These are phyloP conservation scores for Spilosoma lubricipeda DNA, from an alignment of 2,888 invertebrate genomes.

Conservation along the genomic window DNA sequence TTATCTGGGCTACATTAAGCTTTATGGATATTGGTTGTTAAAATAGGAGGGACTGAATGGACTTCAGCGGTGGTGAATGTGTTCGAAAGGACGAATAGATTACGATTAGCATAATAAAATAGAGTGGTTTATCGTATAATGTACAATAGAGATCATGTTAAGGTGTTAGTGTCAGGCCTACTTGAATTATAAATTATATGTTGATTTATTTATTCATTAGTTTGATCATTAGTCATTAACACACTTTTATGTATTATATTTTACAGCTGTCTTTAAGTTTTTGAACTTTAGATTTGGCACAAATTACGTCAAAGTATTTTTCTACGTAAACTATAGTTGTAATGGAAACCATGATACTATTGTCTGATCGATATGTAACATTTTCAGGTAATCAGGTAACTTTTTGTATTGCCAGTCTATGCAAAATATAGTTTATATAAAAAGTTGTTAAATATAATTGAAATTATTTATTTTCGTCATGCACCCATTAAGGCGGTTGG, in stretches of 20 bases:
- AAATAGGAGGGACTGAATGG: conserved; percentile 40
- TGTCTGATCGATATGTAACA: neutral
- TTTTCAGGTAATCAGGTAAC: too few relatives aligned
- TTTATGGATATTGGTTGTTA: conserved; percentile 53
- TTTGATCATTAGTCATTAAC: neutral
- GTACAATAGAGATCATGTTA: neutral
- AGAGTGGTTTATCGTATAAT: neutral
- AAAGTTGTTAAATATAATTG: neutral
- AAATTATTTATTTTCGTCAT: neutral
- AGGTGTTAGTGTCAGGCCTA: neutral
- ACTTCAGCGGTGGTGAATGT: conserved; percentile 30
- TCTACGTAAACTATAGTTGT: neutral
- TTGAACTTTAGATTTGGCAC: neutral
- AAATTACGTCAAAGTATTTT: neutral
- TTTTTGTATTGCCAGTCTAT: neutral
- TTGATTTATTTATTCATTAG: neutral
- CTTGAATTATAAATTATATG: neutral
- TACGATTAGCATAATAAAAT: conserved; percentile 11
- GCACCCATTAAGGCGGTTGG: neutral
- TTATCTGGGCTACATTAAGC: conserved; percentile 47
- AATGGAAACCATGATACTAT: neutral
- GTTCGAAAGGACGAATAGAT: conserved; percentile 11
- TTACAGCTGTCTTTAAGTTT: neutral
- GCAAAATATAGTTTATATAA: neutral
- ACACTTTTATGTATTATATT: neutral